phyloP scores from a whole-genome alignment of 64 coral and sea anemone species.

The Montipora foliosa region DNA sequence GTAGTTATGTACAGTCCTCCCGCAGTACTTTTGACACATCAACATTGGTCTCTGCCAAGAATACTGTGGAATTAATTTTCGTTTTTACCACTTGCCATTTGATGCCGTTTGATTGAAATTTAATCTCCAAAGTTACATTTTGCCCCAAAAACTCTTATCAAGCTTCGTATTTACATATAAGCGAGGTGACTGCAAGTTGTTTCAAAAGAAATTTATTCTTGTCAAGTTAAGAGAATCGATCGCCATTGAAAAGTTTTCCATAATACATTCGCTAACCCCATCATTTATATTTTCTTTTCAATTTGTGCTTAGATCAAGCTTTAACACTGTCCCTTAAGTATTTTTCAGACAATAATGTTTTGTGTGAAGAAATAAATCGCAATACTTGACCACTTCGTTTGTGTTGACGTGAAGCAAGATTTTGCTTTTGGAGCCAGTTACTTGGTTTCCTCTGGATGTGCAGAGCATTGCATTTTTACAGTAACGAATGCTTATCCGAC shows the following conservation, averaged over 20 bases:
- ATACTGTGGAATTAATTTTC: neutral
- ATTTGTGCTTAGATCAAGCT: neutral
- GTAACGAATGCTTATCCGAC: neutral
- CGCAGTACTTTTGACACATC: neutral
- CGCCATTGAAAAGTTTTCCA: neutral
- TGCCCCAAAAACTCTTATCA: neutral
- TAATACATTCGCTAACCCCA: neutral
- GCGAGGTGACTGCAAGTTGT: neutral
- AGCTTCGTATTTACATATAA: constrained; percentile 1
- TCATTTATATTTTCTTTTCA: neutral
- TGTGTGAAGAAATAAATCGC: neutral
- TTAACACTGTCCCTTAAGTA: neutral
- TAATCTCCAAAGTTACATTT: constrained; percentile 7
- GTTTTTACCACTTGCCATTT: too few relatives aligned
- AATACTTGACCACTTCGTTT: neutral
- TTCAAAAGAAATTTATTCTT: neutral
- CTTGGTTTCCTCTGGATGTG: neutral
- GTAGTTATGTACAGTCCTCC: neutral
- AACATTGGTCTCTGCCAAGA: neutral
- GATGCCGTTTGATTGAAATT: constrained; percentile 14
- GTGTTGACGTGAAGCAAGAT: too few relatives aligned
- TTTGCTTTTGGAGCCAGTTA: too few relatives aligned
- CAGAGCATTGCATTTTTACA: too few relatives aligned
- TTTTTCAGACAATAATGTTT: neutral
- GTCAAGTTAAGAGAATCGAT: neutral